These are phyloP conservation scores for Euphonia xanthogaster DNA, from an alignment of 2,797 vertebrate species.

Conservation along the genomic window DNA sequence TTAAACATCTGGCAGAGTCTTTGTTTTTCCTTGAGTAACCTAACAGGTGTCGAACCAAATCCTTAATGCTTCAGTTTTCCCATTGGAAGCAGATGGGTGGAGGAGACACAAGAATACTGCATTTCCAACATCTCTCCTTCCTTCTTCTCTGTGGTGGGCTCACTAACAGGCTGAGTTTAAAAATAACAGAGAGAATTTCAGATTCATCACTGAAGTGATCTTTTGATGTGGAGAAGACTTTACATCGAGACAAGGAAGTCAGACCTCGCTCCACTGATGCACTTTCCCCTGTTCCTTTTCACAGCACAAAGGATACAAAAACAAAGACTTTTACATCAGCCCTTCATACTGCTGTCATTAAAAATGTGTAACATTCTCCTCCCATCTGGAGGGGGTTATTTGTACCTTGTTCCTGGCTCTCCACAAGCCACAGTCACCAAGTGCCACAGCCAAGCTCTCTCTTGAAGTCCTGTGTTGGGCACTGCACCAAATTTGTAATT, in stretches of 20 bases:
- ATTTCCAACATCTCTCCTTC: not conserved
- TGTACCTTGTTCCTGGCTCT: not conserved
- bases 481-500: conserved; percentile 10
- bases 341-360: not conserved
- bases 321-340: not conserved
- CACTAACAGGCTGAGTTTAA: not conserved
- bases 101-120: not conserved
- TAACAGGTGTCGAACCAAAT: conserved; percentile 69
- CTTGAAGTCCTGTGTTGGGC: not conserved
- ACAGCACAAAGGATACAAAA: not conserved
- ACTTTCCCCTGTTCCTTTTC: not conserved
- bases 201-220: not conserved
- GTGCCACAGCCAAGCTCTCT: not conserved
- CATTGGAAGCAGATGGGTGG: conserved; percentile 51
- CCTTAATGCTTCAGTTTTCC: conserved; percentile 55
- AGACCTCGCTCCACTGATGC: not conserved
- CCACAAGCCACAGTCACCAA: not conserved
- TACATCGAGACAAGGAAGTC: not conserved
- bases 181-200: not conserved
- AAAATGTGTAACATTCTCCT: not conserved
- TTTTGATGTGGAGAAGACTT: not conserved
- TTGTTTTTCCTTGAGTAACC: conserved; percentile 55
- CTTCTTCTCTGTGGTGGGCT: not conserved
- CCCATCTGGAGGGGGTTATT: not conserved
- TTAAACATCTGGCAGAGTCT: conserved; percentile 65